Base-by-base conservation (phyloP, 2,888 invertebrate species). In the Mayetiola destructor region DNA sequence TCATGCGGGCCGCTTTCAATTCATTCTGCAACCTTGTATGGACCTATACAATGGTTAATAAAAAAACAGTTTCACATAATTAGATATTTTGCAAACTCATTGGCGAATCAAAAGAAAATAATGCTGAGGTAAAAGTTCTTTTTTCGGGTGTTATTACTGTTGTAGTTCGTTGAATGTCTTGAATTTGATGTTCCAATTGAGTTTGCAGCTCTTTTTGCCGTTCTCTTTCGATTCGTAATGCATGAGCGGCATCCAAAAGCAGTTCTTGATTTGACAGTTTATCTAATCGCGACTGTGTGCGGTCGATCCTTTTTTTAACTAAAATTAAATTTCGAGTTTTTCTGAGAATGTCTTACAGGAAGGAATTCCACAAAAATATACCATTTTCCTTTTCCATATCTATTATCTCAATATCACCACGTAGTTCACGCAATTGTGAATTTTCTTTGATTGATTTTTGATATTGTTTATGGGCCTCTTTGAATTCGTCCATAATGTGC, bases 351-450 rank as follows among this genome's bases (percentile, higher is more conserved):
- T 10, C 10, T 9, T 6, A 32, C 32, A 9, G 8, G 10, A 53
- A 27, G 9, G 16, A 35, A 16, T 32, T 18, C 6, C 23, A 35
- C 16, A 16, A 54, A 27, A 18, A 18, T 18, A 32, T 68, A 67
- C 88, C 80, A 63, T 87, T 84, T 64, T 88, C 87, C 67, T 84
- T 81, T 68, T 93, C 92, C 57, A 85, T 82, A 61, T 88, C 88
- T 87, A 91, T 90, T 60, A 87, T 83, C 63, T 83, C 81, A 56
- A 91, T 82, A 67, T 92, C 92, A 62, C 84, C 81, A 63, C 88
- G 82, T 59, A 93, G 80, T 73, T 92, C 92, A 2, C 80, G 76
- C n/a, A 84, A 80, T 66, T 84, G 81, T 29, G 79, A 78, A 55
- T 77, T 69, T 64, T 79, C 75, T 62, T 76, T 79, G 62, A 78